Percentiles rank a stretch among this genome's conserved stretches.
Conservation (phyloP, 2,113 vertebrate genomes). For the Trochalopteron elliotii region DNA sequence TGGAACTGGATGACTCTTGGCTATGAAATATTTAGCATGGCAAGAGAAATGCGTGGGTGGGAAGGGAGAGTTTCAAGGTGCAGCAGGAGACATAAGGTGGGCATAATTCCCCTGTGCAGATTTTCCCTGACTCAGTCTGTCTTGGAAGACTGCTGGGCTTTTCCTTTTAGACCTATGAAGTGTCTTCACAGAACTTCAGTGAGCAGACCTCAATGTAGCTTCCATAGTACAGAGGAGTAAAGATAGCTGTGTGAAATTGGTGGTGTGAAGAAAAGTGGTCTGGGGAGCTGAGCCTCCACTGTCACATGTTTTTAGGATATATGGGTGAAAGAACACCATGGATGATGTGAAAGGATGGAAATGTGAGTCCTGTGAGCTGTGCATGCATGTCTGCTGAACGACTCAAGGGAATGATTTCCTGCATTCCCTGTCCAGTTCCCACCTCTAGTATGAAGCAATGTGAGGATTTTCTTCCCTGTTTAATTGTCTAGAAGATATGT, state of each 20-base stretch:
- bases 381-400: too few relatives aligned
- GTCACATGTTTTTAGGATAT: fast-evolving
- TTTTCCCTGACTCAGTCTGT: background rate
- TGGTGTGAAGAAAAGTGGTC: background rate
- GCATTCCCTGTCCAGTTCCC: too few relatives aligned
- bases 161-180: fast-evolving
- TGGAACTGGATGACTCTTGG: background rate
- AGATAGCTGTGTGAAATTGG: too few relatives aligned
- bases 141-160: fast-evolving
- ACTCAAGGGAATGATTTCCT: too few relatives aligned
- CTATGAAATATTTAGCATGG: fast-evolving
- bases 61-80: background rate
- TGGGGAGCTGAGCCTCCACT: background rate
- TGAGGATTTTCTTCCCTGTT: too few relatives aligned
- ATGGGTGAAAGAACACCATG: too few relatives aligned
- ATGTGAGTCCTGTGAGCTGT: too few relatives aligned
- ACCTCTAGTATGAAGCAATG: too few relatives aligned
- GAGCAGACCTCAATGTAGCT: too few relatives aligned
- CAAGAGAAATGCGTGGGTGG: too few relatives aligned
- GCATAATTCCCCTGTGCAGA: background rate
- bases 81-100: fast-evolving
- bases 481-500: too few relatives aligned
- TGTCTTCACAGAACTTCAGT: background rate
- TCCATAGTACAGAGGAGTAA: background rate
- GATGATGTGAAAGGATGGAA: background rate